A percentile compares a stretch with the other conserved stretches of the same genome.
Evolutionary conservation across 1,140 invertebrate species (phyloP).

Genomic region (Cherax quadricarinatus): DNA sequence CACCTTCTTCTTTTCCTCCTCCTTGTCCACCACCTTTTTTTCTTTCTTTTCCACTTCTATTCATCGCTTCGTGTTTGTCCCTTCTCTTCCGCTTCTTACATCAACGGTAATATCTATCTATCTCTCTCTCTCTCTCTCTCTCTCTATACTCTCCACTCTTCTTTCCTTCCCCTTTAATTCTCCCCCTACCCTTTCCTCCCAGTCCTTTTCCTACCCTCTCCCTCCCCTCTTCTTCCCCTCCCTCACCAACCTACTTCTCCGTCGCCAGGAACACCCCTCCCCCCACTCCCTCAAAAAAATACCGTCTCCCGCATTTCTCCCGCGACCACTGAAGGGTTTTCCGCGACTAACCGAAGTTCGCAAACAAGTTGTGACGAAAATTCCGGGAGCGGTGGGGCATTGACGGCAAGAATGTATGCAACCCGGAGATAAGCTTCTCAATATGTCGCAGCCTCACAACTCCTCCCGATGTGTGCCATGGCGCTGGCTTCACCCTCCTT

Average conservation of each 20-base stretch:
- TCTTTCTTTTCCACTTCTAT: background rate
- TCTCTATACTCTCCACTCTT: no score
- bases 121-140: background rate
- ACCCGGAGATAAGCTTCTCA: conserved; percentile 57
- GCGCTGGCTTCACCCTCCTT: conserved; percentile 12
- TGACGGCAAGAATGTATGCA: conserved; percentile 63
- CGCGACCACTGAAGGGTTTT: conserved; percentile 36
- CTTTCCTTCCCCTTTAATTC: no score
- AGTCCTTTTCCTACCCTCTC: no score
- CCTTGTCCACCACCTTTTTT: background rate
- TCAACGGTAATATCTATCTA: background rate
- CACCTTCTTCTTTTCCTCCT: background rate
- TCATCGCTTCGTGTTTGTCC: background rate
- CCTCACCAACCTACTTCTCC: no score
- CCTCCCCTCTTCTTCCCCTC: background rate
- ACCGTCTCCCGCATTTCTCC: conserved; percentile 28
- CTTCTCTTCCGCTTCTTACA: background rate
- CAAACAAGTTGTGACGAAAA: conserved; percentile 59
- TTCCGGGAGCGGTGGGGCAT: conserved; percentile 32
- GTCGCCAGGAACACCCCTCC: no score
- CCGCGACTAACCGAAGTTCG: conserved; percentile 45
- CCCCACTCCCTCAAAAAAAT: background rate
- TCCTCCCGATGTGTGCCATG: background rate
- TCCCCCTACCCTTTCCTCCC: no score
- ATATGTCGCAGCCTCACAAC: conserved; percentile 56